These are phyloP conservation scores for Lethocerus indicus DNA, from an alignment of 1,140 invertebrate genomes.

Conservation along the genomic window DNA sequence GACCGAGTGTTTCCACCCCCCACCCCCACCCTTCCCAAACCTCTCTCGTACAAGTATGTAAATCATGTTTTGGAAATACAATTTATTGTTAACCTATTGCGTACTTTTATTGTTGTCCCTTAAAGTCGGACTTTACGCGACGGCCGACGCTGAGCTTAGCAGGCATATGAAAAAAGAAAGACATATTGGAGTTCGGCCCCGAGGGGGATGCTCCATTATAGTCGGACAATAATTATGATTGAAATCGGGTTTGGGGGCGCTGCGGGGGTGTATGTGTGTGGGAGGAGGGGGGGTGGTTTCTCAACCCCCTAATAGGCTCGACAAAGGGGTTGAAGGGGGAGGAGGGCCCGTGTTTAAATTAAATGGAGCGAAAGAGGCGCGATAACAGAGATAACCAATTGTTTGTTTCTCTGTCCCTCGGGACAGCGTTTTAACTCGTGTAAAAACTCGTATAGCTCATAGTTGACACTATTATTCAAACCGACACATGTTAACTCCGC, in stretches of 20 bases:
- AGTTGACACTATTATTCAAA: too few relatives aligned
- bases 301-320: too few relatives aligned
- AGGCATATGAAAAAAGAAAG: neutral
- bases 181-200: neutral
- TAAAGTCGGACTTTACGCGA: too few relatives aligned
- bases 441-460: too few relatives aligned
- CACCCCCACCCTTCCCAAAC: too few relatives aligned
- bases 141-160: neutral
- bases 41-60: too few relatives aligned
- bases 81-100: too few relatives aligned
- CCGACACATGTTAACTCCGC: too few relatives aligned
- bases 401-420: constrained; percentile 2
- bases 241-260: neutral
- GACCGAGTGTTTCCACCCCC: too few relatives aligned
- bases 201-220: neutral
- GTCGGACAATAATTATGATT: neutral
- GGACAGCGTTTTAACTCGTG: too few relatives aligned
- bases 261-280: neutral
- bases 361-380: constrained; percentile 3
- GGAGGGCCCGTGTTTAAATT: neutral
- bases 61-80: too few relatives aligned
- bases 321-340: neutral
- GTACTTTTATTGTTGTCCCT: too few relatives aligned
- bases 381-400: constrained; percentile 5
- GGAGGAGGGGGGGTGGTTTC: neutral